Conservation (phyloP, 2,797 vertebrate genomes). For the Clarias laeviceps region DNA sequence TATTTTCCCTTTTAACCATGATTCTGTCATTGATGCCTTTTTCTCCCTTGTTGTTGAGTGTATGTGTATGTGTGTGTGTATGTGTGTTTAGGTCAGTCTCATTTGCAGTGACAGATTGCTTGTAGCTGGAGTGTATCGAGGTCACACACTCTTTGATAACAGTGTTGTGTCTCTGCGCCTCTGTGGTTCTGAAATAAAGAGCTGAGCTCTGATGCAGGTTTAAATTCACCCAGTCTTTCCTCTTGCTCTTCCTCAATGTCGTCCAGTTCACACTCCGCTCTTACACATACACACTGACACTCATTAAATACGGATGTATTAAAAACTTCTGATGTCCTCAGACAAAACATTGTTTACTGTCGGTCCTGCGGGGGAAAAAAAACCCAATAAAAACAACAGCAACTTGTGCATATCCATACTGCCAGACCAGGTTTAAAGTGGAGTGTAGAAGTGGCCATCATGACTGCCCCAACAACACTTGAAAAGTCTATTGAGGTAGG, state of each 20-base stretch:
- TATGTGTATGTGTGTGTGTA: constrained; percentile 19
- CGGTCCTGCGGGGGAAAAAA: too few relatives aligned
- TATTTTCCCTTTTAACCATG: constrained; percentile 27
- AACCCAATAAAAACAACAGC: too few relatives aligned
- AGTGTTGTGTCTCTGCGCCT: constrained; percentile 2
- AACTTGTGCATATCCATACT: too few relatives aligned
- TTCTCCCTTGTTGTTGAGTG: background rate
- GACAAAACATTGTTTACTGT: too few relatives aligned
- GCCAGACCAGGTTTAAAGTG: too few relatives aligned
- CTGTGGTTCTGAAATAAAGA: background rate
- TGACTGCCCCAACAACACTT: too few relatives aligned
- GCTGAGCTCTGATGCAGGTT: background rate
- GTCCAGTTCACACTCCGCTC: background rate
- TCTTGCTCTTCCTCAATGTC: background rate
- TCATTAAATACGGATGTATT: background rate
- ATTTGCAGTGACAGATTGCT: constrained; percentile 45
- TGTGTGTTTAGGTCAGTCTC: constrained; percentile 21
- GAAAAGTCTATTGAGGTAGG: too few relatives aligned
- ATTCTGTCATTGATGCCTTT: background rate
- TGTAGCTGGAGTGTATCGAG: constrained; percentile 35
- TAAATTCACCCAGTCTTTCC: background rate
- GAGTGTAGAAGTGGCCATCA: too few relatives aligned
- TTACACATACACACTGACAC: background rate
- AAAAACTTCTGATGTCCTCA: too few relatives aligned
- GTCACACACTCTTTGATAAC: constrained; percentile 35